phyloP scores from a whole-genome alignment of 2,797 vertebrate genomes.

The Argya squamiceps region DNA sequence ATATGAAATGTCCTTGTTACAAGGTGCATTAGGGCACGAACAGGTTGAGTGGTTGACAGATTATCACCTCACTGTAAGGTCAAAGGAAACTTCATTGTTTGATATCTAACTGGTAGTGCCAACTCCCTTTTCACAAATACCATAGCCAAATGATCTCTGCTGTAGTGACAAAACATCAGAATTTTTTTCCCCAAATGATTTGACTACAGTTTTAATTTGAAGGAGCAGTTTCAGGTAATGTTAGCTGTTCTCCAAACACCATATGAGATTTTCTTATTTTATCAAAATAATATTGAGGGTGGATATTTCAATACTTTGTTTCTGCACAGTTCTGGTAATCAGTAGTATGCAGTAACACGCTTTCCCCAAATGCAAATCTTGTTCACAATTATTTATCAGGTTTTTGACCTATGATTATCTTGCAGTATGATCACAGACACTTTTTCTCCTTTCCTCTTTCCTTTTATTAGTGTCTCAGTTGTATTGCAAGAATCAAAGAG shows the following conservation, averaged over 20 bases:
- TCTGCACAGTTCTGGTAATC: neutral
- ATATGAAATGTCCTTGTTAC: neutral
- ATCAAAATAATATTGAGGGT: neutral
- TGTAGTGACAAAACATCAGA: neutral
- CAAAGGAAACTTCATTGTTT: neutral
- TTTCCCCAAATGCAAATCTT: neutral
- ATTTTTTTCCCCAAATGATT: neutral
- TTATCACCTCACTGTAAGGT: neutral
- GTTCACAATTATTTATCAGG: neutral
- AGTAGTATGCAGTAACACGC: neutral
- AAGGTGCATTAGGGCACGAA: neutral
- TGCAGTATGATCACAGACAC: neutral
- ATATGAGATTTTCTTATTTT: neutral
- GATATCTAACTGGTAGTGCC: neutral
- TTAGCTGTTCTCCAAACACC: neutral
- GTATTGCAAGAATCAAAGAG: neutral
- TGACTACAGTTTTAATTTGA: neutral
- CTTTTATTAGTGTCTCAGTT: neutral
- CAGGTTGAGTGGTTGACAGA: neutral
- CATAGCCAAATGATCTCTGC: neutral
- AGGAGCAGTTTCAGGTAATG: neutral
- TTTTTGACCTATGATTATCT: neutral
- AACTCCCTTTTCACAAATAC: neutral
- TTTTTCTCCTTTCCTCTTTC: neutral
- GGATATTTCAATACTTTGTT: neutral